Base-by-base conservation (phyloP, 2,888 invertebrate genomes). In the Clepsis dumicolana region DNA sequence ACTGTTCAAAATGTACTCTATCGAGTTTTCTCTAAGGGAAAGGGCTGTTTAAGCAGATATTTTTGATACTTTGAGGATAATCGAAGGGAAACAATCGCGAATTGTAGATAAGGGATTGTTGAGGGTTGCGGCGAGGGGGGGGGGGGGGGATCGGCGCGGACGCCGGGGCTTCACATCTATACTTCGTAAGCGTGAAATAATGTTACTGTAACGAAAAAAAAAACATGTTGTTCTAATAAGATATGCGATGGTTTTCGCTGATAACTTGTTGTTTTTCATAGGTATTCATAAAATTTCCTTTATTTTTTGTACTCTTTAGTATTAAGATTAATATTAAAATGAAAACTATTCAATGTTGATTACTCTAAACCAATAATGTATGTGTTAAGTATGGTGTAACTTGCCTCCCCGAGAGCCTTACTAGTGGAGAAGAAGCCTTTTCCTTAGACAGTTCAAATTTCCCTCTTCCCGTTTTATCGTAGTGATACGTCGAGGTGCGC, bases 301-400 rank as follows among this genome's bases (percentile, higher is more conserved):
- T 93, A 93, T 93, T 93, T 93, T 93, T 93, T 93, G 93, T 93
- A 93, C 93, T 93, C 93, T 93, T 93, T 93, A 93, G 92, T 90
- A 80, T 85, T 93, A 93, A 92, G 91, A 84, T 86, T 92, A 91
- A 93, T 90, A 90, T 90, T 91, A 90, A 90, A 86, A 81, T 80
- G 84, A 90, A 88, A 90, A 91, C 91, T 93, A 93, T 93, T 93
- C 91, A 92, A 93, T 93, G 93, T 93, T 93, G 91, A 92, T 91
- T 88, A 92, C 89, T 93, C 90, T 92, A 90, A 92, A 91, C 91
- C 91, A 89, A 90, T 92, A 90, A 79, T 87, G 87, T 86, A 84
- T 87, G 85, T 88, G 84, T 88, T 93, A 92, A 90, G 93, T 84
- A 84, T 85, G 87, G 86, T 91, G 87, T 90, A 89, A 81, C 85